phyloP scores from a whole-genome alignment of 2,888 invertebrate species.

The Malthinus flaveolus region DNA sequence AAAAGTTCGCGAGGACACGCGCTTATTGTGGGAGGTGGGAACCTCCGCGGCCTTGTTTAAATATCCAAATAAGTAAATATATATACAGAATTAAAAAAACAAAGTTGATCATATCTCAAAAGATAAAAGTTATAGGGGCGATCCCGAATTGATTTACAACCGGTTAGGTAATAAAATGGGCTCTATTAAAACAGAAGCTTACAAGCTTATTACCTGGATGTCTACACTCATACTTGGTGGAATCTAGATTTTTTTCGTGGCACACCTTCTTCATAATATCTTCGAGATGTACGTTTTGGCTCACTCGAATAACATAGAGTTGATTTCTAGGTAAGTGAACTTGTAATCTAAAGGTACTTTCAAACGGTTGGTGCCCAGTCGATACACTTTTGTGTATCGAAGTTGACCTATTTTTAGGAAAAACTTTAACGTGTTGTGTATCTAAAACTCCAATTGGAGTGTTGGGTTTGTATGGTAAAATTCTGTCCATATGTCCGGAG shows the following conservation, averaged over 20 bases:
- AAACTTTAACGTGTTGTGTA: conserved; percentile 54
- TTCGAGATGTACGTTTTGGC: conserved; percentile 67
- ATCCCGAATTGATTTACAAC: too few relatives aligned
- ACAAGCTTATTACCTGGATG: conserved; percentile 65
- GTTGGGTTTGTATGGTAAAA: conserved; percentile 72
- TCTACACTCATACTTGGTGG: conserved; percentile 72
- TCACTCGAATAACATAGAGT: conserved; percentile 75
- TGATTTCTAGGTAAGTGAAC: conserved; percentile 81
- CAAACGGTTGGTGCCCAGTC: conserved; percentile 61
- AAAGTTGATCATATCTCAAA: too few relatives aligned
- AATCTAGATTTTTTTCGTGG: conserved; percentile 74
- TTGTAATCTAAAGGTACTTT: conserved; percentile 62
- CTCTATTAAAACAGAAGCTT: neutral
- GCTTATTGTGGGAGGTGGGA: too few relatives aligned
- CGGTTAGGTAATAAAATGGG: too few relatives aligned
- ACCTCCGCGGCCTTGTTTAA: too few relatives aligned
- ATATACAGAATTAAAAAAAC: too few relatives aligned
- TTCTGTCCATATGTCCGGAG: conserved; percentile 56
- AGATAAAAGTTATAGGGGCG: too few relatives aligned
- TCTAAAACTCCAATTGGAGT: conserved; percentile 69
- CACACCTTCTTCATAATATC: conserved; percentile 75
- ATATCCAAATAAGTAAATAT: too few relatives aligned
- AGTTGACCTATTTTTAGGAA: conserved; percentile 45
- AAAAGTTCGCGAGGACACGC: too few relatives aligned
- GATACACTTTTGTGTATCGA: conserved; percentile 36